phyloP scores from a whole-genome alignment of 2,797 vertebrate genomes.

The Melanogrammus aeglefinus region DNA sequence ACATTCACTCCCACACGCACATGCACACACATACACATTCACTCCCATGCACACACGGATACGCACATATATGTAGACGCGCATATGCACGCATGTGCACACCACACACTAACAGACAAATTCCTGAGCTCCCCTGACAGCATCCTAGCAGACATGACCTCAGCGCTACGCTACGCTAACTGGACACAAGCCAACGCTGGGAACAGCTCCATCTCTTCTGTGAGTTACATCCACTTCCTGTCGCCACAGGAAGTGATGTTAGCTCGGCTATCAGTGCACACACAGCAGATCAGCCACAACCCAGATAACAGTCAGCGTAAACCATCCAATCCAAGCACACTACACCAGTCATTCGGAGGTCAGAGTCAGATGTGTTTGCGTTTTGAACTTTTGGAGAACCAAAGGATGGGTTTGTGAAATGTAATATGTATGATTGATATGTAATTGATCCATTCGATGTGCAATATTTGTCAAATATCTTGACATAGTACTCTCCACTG shows the following conservation, averaged over 20 bases:
- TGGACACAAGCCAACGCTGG: neutral
- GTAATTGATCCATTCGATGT: neutral
- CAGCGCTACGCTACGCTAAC: neutral
- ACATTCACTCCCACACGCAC: neutral
- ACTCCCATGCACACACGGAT: neutral
- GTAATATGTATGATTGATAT: neutral
- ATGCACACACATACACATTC: neutral
- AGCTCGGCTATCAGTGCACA: neutral
- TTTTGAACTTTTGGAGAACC: neutral
- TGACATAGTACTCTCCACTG: neutral
- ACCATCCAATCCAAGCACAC: neutral
- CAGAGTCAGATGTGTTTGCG: neutral
- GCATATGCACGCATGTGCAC: neutral
- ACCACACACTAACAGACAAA: neutral
- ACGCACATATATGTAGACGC: neutral
- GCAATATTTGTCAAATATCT: neutral
- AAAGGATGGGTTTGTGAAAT: too few species aligned
- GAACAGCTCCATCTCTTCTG: conserved; percentile 1
- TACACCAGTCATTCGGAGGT: neutral
- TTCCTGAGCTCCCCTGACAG: conserved; percentile 1
- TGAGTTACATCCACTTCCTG: conserved; percentile 1
- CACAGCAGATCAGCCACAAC: neutral
- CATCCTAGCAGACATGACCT: conserved; percentile 1
- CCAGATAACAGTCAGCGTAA: neutral
- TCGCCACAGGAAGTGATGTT: conserved; percentile 5